phyloP scores from a whole-genome alignment of 2,113 vertebrate genomes.

The Albula goreensis region DNA sequence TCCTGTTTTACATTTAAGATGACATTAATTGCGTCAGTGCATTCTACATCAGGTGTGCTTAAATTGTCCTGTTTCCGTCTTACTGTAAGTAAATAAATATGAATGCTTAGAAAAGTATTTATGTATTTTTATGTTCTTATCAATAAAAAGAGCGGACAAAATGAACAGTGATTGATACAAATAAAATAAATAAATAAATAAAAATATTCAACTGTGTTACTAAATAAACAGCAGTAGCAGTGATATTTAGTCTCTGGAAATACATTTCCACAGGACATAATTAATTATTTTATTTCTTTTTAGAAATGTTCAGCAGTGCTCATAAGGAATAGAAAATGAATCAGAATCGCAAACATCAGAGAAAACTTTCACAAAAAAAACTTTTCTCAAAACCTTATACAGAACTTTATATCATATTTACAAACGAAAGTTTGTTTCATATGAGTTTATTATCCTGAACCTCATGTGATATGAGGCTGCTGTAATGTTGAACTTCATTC shows the following conservation, averaged over 20 bases:
- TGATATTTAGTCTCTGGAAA: not conserved
- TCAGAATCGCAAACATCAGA: too few relatives aligned
- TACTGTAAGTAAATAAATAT: not conserved
- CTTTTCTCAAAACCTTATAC: not conserved
- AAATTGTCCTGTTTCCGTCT: not conserved
- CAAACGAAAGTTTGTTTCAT: not conserved
- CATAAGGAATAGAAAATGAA: too few relatives aligned
- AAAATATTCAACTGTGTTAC: not conserved
- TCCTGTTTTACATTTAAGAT: not conserved
- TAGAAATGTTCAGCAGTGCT: not conserved
- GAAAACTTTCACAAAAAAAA: not conserved
- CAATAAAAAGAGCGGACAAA: conserved; percentile 15
- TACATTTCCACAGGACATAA: not conserved
- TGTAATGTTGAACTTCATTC: not conserved
- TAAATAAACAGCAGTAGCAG: not conserved
- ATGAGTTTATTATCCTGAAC: too few relatives aligned
- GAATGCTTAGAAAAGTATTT: not conserved
- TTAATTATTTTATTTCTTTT: too few relatives aligned
- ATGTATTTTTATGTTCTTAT: not conserved
- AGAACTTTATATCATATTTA: not conserved
- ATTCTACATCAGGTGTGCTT: not conserved
- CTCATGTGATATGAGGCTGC: not conserved
- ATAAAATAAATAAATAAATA: not conserved
- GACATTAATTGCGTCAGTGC: too few relatives aligned
- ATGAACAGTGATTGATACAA: not conserved